Percentiles rank a stretch among this genome's conserved stretches.
phyloP scores from a whole-genome alignment of 2,797 vertebrate genomes.

The Pangasius djambal region DNA sequence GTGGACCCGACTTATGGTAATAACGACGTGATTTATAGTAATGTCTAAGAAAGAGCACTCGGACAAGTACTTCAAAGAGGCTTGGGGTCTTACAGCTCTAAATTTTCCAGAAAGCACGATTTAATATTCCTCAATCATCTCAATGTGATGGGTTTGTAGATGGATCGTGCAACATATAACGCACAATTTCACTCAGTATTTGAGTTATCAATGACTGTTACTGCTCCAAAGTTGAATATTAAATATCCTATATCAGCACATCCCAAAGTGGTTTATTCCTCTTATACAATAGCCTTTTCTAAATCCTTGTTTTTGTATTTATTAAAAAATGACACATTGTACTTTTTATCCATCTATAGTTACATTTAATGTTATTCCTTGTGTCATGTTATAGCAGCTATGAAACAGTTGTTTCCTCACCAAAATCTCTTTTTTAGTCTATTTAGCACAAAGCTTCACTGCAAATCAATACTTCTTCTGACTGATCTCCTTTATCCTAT shows the following conservation, averaged over 20 bases:
- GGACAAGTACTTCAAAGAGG: neutral
- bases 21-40: slow-evolving; percentile 7
- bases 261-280: neutral
- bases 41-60: slow-evolving; percentile 12
- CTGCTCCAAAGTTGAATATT: neutral
- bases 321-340: neutral
- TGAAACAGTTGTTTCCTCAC: neutral
- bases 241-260: neutral
- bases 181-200: neutral
- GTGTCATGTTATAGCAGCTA: neutral
- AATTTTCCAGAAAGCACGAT: neutral
- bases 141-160: neutral
- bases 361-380: neutral
- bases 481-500: neutral
- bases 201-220: neutral
- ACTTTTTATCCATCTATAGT: neutral
- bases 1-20: neutral
- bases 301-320: neutral
- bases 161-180: neutral
- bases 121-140: neutral
- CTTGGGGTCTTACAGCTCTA: neutral
- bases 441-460: too few species aligned
- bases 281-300: neutral
- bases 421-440: neutral
- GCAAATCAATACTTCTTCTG: neutral